Percentiles rank a stretch among this genome's conserved stretches.
Evolutionary conservation across 2,888 invertebrate genomes (phyloP).

Genomic region (Latrodectus elegans): DNA sequence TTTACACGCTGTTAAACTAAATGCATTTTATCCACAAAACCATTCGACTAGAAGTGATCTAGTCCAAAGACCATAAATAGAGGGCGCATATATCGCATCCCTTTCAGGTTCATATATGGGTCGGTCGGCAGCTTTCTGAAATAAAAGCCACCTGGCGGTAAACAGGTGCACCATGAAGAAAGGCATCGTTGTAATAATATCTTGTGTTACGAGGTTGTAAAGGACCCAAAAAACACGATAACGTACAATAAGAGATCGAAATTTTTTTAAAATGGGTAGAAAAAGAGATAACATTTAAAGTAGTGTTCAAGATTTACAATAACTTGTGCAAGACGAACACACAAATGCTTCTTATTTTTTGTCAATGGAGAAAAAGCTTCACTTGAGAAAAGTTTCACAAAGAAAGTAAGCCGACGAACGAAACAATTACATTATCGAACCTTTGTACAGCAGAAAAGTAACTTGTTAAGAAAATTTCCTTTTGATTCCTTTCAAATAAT

Average conservation of each 20-base stretch:
- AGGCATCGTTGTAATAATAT: constrained; percentile 69
- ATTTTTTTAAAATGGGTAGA: constrained; percentile 66
- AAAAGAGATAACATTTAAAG: constrained; percentile 69
- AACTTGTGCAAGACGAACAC: constrained; percentile 68
- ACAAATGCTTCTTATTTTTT: constrained; percentile 51
- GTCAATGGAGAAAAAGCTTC: constrained; percentile 42
- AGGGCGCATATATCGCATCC: constrained; percentile 31
- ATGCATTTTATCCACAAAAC: constrained; percentile 55
- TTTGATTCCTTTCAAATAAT: constrained; percentile 62
- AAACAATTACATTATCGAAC: constrained; percentile 21
- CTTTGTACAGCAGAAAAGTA: constrained; percentile 56
- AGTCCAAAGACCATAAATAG: constrained; percentile 60
- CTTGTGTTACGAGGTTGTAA: constrained; percentile 69
- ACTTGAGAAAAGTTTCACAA: constrained; percentile 37
- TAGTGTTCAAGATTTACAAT: constrained; percentile 68
- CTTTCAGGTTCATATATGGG: constrained; percentile 19
- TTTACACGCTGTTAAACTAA: constrained; percentile 65
- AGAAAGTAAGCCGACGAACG: constrained; percentile 34
- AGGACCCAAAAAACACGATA: constrained; percentile 69
- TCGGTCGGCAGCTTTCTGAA: constrained; percentile 52
- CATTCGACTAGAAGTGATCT: constrained; percentile 64
- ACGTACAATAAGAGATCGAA: constrained; percentile 69
- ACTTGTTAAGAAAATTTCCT: constrained; percentile 22
- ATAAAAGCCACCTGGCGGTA: constrained; percentile 50
- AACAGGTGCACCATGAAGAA: constrained; percentile 65